Evolutionary conservation across 2,888 invertebrate species (phyloP), one percentile per base, ranked within the genome.

Genomic region (Brachyptera putata): DNA sequence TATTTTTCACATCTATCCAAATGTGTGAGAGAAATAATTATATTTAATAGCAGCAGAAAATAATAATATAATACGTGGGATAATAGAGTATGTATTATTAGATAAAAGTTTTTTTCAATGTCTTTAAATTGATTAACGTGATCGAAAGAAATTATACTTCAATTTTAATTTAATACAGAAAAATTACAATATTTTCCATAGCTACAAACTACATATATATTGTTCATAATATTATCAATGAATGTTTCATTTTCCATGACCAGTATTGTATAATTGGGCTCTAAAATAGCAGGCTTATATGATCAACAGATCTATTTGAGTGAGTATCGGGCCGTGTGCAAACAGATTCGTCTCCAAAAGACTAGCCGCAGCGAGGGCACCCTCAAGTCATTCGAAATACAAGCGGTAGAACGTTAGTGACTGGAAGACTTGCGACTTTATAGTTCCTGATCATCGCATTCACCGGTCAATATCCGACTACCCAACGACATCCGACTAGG

Each of bases 341-440:
- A 77, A 74, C 67, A 30, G 72, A 11, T 71, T 71, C 72, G 72
- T 78, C 76, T 34, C 14, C 26, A 77, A 82, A 80, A 82, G 80
- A 81, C 80, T 81, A 81, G 77, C 55, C 74, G 74, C 73, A 70
- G 74, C 74, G 69, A 72, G 72, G 71, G 73, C 73, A 73, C 72
- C 73, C 73, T 72, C 39, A 37, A 75, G 76, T 76, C 81, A 81
- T 80, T 82, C 80, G 80, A 80, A 79, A 70, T 77, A 77, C 76
- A 74, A 53, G 80, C 79, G 79, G 50, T 50, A 50, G 50, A n/a
- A 50, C 50, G 50, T 26, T n/a, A 50, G 21, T 16, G 34, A 50
- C 14, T 14, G 34, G 30, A 24, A 46, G 50, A 30, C 26, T 5
- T 39, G 14, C 16, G n/a, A n/a, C n/a, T n/a, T n/a, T n/a, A 39